phyloP scores from a whole-genome alignment of 1,140 invertebrate species.

The Diachasmimorpha longicaudata region DNA sequence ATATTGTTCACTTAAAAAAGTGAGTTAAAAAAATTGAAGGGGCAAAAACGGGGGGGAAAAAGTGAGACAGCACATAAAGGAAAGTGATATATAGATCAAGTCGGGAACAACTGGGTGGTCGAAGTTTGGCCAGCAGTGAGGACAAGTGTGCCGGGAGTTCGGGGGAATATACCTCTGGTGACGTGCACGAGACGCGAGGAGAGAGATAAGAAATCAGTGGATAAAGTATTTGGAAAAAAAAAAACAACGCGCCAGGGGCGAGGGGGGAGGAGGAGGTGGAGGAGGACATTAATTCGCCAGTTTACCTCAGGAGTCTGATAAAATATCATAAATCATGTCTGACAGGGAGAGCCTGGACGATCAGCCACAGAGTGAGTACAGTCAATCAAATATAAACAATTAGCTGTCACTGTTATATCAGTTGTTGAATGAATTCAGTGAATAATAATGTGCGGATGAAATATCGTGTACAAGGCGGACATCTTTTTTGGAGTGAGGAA shows the following conservation, averaged over 20 bases:
- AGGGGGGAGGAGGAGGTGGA: too few species aligned
- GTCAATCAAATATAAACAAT: not conserved
- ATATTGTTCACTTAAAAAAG: too few species aligned
- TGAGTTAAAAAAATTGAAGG: not conserved
- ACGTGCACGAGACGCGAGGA: not conserved
- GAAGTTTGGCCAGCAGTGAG: constrained; percentile 16
- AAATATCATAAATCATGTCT: constrained; percentile 61
- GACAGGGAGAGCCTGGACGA: constrained; percentile 68
- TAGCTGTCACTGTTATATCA: not conserved
- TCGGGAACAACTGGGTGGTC: constrained; percentile 21
- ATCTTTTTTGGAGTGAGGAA: constrained; percentile 14
- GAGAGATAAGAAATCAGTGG: not conserved
- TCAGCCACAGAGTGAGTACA: constrained; percentile 64
- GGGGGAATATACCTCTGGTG: not conserved
- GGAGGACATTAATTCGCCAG: too few species aligned
- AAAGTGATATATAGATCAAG: constrained; percentile 9
- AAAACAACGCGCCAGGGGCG: constrained; percentile 10
- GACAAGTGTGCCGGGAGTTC: constrained; percentile 26
- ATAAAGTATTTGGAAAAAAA: constrained; percentile 24
- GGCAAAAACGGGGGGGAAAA: not conserved
- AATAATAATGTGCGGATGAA: not conserved
- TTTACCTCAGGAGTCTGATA: constrained; percentile 24
- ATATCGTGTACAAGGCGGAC: constrained; percentile 14
- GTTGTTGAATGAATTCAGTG: not conserved
- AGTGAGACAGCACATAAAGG: not conserved